phyloP scores from a whole-genome alignment of 2,113 vertebrate genomes.

The Phrynosoma platyrhinos region DNA sequence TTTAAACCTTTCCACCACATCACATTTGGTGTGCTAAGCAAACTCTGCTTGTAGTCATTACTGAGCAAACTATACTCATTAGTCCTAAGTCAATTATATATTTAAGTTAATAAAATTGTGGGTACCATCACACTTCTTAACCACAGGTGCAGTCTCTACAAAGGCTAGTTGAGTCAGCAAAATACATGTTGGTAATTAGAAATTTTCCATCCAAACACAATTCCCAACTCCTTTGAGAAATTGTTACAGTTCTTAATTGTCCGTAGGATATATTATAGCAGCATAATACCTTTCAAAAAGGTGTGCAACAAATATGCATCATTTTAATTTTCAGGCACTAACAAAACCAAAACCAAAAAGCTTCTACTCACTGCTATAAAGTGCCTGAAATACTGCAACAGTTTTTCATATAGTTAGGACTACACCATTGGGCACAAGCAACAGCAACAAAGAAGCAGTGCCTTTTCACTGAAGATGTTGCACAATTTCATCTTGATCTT shows the following conservation, averaged over 20 bases:
- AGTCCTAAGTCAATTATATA: background rate
- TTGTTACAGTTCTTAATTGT: background rate
- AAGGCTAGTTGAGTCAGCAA: background rate
- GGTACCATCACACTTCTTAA: background rate
- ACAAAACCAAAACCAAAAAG: background rate
- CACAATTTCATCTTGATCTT: background rate
- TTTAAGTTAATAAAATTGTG: background rate
- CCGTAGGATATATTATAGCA: background rate
- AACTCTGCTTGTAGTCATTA: background rate
- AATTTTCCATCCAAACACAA: background rate
- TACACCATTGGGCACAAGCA: background rate
- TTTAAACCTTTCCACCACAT: background rate
- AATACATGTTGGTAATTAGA: background rate
- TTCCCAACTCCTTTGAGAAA: background rate
- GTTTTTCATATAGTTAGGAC: background rate
- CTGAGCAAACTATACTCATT: background rate
- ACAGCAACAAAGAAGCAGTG: background rate
- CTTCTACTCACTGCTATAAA: background rate
- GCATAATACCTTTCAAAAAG: background rate
- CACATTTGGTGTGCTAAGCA: background rate
- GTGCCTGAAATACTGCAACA: background rate
- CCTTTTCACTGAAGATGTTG: background rate
- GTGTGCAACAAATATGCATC: background rate
- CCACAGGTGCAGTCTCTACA: background rate
- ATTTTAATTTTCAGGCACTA: conserved; percentile 6